Conservation (phyloP, 2,888 invertebrate genomes). For the Scaptomyza reducta region DNA sequence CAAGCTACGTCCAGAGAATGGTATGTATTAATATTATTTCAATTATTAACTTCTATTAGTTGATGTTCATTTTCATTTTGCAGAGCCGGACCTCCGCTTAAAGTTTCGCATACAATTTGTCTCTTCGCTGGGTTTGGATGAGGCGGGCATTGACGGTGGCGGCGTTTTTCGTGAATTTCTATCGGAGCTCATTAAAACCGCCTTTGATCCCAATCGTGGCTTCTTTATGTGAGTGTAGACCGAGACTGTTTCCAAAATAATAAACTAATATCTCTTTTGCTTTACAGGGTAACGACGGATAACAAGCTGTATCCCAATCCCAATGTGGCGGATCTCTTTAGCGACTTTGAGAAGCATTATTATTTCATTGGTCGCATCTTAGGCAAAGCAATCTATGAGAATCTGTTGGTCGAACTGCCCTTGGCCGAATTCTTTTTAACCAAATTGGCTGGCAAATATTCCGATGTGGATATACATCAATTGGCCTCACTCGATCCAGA, state of each 20-base stretch:
- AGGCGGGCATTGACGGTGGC: constrained; percentile 98
- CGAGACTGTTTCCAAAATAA: neutral
- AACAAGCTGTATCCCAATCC: constrained; percentile 98
- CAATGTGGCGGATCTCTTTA: constrained; percentile 92
- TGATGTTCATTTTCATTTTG: constrained; percentile 39
- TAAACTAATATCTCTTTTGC: neutral
- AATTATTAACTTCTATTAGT: neutral
- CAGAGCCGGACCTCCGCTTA: constrained; percentile 93
- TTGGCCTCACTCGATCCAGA: constrained; percentile 94
- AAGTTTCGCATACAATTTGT: constrained; percentile 95
- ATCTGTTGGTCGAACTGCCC: constrained; percentile 96
- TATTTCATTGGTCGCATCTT: constrained; percentile 97
- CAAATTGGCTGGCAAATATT: constrained; percentile 90
- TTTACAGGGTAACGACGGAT: constrained; percentile 90
- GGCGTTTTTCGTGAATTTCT: constrained; percentile 98
- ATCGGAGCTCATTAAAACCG: constrained; percentile 95
- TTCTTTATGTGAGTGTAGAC: constrained; percentile 88
- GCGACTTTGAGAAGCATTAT: constrained; percentile 95
- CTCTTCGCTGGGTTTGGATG: constrained; percentile 95
- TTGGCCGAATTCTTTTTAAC: constrained; percentile 98
- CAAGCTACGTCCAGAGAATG: constrained; percentile 94
- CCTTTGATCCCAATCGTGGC: constrained; percentile 98
- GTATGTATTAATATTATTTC: constrained; percentile 83
- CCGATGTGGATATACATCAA: constrained; percentile 94
- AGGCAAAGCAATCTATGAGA: constrained; percentile 98